Conservation (phyloP, 30 jellyfish, hydroid and myxozoan species). For the Chrysaora quinquecirrha region DNA sequence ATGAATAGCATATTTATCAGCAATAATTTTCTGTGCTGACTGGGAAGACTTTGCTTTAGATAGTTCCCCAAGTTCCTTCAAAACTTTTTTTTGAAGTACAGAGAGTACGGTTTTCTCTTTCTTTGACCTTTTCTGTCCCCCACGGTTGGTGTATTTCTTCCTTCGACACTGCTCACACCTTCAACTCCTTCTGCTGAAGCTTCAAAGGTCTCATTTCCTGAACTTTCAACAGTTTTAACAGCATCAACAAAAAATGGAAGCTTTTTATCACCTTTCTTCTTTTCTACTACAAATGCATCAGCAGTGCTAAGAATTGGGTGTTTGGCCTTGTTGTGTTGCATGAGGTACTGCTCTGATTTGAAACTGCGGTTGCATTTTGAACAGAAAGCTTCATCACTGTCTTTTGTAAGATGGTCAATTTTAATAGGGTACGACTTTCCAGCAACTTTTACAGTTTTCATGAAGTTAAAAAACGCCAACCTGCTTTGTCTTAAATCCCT, state of each 20-base stretch:
- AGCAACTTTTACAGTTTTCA: constrained; percentile 36
- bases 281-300: too few relatives aligned
- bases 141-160: constrained; percentile 32
- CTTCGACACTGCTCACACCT: constrained; percentile 41
- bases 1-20: not conserved
- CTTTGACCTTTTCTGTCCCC: constrained; percentile 51
- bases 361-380: constrained; percentile 37
- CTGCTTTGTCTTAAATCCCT: constrained; percentile 36
- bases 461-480: constrained; percentile 43
- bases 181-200: constrained; percentile 31
- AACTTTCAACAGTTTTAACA: constrained; percentile 18
- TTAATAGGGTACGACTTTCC: constrained; percentile 29
- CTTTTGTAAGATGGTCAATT: constrained; percentile 28
- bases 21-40: constrained; percentile 1
- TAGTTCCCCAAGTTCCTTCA: constrained; percentile 21
- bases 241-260: constrained; percentile 4
- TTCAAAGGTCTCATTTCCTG: constrained; percentile 11
- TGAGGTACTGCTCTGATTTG: constrained; percentile 33
- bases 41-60: constrained; percentile 5
- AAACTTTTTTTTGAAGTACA: constrained; percentile 41
- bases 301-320: not conserved
- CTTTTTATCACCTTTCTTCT: not conserved
- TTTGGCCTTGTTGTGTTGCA: not conserved
- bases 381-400: constrained; percentile 16
- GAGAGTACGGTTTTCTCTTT: constrained; percentile 40